Conservation (phyloP, 2,113 vertebrate genomes). For the Argyrosomus japonicus region DNA sequence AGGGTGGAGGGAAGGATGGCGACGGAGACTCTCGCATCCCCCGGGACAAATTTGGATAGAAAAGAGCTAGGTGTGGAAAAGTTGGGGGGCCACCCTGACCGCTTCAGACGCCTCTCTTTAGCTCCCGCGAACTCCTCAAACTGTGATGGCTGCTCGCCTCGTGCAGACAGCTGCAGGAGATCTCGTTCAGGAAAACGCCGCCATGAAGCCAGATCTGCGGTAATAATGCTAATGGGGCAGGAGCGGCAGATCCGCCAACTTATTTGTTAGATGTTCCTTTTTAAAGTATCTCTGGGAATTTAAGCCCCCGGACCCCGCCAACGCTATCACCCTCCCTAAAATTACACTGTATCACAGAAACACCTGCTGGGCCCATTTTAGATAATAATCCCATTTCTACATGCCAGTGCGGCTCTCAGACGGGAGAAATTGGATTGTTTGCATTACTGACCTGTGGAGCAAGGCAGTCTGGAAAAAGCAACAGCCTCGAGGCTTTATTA, state of each 20-base stretch:
- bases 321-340: slow-evolving; percentile 50
- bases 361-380: slow-evolving; percentile 76
- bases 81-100: slow-evolving; percentile 55
- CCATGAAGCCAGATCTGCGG: neutral
- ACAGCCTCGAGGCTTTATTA: slow-evolving; percentile 75
- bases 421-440: slow-evolving; percentile 78
- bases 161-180: neutral
- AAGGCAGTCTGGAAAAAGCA: slow-evolving; percentile 67
- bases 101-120: slow-evolving; percentile 51
- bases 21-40: slow-evolving; percentile 44
- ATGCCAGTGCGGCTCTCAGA: slow-evolving; percentile 64
- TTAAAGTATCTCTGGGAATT: slow-evolving; percentile 68
- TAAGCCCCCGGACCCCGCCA: slow-evolving; percentile 16
- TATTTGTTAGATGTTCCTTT: slow-evolving; percentile 53
- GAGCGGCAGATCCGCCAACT: slow-evolving; percentile 32
- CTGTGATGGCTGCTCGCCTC: slow-evolving; percentile 21
- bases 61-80: slow-evolving; percentile 36
- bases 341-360: slow-evolving; percentile 62
- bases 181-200: slow-evolving; percentile 2
- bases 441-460: slow-evolving; percentile 80
- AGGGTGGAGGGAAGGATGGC: neutral
- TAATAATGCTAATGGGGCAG: slow-evolving; percentile 52
- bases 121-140: slow-evolving; percentile 44
- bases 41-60: slow-evolving; percentile 63
- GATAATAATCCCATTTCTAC: slow-evolving; percentile 78